phyloP scores from a whole-genome alignment of 2,888 invertebrate genomes.

The Drepana falcataria region DNA sequence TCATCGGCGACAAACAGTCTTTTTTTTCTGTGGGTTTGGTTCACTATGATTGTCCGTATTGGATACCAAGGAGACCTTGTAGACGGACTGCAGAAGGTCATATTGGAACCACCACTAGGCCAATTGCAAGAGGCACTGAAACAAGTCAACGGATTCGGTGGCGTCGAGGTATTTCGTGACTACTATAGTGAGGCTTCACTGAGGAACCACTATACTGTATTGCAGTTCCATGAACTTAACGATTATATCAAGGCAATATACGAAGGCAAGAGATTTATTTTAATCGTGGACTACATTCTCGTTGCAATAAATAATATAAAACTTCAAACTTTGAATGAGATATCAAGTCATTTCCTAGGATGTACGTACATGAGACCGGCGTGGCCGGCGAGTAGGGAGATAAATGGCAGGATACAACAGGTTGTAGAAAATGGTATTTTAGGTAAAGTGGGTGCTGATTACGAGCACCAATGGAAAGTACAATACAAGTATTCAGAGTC shows the following conservation, averaged over 20 bases:
- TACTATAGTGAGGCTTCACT: slow-evolving; percentile 31
- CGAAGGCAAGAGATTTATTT: slow-evolving; percentile 37
- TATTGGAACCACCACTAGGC: slow-evolving; percentile 36
- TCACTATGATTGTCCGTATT: slow-evolving; percentile 47
- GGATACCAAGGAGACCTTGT: slow-evolving; percentile 48
- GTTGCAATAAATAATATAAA: slow-evolving; percentile 16
- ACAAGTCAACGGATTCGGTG: slow-evolving; percentile 38
- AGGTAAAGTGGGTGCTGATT: slow-evolving; percentile 17
- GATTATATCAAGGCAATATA: slow-evolving; percentile 26
- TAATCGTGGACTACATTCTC: slow-evolving; percentile 26
- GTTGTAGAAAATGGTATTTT: slow-evolving; percentile 38
- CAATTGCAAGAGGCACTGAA: slow-evolving; percentile 34
- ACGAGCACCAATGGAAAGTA: slow-evolving; percentile 9
- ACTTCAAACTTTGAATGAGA: slow-evolving; percentile 36
- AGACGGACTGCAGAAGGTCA: slow-evolving; percentile 31
- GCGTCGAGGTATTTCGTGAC: slow-evolving; percentile 21
- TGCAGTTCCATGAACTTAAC: slow-evolving; percentile 19
- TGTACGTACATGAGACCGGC: slow-evolving; percentile 43
- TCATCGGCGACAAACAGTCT: slow-evolving; percentile 35
- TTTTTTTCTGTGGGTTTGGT: slow-evolving; percentile 53
- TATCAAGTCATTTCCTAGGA: slow-evolving; percentile 24
- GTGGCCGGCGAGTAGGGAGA: slow-evolving; percentile 39
- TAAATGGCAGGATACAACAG: slow-evolving; percentile 22
- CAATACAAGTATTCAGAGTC: background rate
- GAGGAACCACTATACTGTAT: slow-evolving; percentile 20